These are phyloP conservation scores for Drosophila lacertosa DNA, from an alignment of 1,140 invertebrate genomes.

Conservation along the genomic window DNA sequence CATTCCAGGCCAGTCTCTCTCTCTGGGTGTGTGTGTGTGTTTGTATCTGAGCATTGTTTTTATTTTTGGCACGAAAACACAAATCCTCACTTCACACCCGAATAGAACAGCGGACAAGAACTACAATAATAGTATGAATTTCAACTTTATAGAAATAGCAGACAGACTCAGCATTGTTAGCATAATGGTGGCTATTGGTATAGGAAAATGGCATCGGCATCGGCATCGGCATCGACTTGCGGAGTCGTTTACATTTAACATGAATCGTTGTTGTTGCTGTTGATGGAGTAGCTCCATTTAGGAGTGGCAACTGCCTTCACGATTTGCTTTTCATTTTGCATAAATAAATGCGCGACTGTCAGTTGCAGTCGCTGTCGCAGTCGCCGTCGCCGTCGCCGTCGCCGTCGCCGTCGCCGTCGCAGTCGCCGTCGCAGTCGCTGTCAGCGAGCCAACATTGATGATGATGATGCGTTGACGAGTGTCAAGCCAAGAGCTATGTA, in stretches of 20 bases:
- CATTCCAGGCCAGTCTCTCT: conserved; percentile 12
- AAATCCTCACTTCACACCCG: conserved; percentile 13
- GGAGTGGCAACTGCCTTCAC: conserved; percentile 65
- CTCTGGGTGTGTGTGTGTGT: conserved; percentile 23
- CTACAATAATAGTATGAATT: conserved; percentile 32
- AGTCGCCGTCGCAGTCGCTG: conserved; percentile 37
- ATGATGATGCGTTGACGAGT: conserved; percentile 41
- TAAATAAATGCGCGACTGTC: conserved; percentile 72
- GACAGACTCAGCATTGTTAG: conserved; percentile 55
- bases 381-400: too few relatives aligned
- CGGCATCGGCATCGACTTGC: conserved; percentile 56
- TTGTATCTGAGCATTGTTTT: conserved; percentile 52
- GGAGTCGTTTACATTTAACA: conserved; percentile 60
- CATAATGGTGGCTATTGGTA: conserved; percentile 25
- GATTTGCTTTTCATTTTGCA: conserved; percentile 79
- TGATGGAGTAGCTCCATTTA: conserved; percentile 58
- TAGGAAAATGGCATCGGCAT: conserved; percentile 47
- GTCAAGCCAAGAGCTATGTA: conserved; percentile 52
- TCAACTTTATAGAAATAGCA: conserved; percentile 67
- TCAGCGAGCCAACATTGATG: conserved; percentile 40
- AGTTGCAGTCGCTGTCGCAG: conserved; percentile 59
- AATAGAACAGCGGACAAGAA: conserved; percentile 32
- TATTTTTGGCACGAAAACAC: conserved; percentile 63
- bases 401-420: too few relatives aligned
- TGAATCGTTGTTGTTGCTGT: conserved; percentile 52